These are phyloP conservation scores for Choloepus hoffmanni DNA, from an alignment of 2,113 vertebrate species.

Conservation along the genomic window DNA sequence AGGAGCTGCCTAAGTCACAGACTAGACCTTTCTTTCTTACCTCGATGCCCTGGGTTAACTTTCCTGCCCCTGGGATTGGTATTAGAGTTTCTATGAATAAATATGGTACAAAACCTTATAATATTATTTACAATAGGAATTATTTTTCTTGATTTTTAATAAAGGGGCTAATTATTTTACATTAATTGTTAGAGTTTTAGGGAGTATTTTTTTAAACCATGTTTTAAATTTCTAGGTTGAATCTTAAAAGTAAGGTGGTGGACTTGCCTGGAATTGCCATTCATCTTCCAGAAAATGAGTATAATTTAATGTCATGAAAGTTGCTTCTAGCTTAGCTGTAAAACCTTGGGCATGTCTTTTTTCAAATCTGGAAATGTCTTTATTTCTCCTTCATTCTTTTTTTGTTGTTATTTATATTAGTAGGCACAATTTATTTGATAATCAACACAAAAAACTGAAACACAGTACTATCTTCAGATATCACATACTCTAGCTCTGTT, in stretches of 20 bases:
- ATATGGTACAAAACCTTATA: neutral
- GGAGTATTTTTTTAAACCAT: neutral
- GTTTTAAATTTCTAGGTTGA: neutral
- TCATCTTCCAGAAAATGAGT: neutral
- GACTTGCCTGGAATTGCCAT: neutral
- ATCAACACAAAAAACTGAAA: no score
- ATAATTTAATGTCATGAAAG: neutral
- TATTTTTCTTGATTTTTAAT: slow-evolving; percentile 30
- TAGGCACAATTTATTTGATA: no score
- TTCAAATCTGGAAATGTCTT: no score
- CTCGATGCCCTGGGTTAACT: neutral
- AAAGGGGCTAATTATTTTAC: neutral
- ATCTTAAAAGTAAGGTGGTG: neutral
- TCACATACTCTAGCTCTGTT: no score
- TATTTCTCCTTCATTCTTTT: no score
- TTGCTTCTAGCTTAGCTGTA: neutral
- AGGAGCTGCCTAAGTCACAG: neutral
- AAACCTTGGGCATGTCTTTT: neutral
- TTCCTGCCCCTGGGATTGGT: neutral
- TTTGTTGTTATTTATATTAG: no score
- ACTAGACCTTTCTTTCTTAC: neutral
- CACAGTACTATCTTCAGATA: no score
- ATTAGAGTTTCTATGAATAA: slow-evolving; percentile 12
- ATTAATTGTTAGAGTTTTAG: neutral
- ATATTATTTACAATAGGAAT: neutral